phyloP scores from a whole-genome alignment of 2,888 invertebrate genomes.

The Lamellibrachia columna region DNA sequence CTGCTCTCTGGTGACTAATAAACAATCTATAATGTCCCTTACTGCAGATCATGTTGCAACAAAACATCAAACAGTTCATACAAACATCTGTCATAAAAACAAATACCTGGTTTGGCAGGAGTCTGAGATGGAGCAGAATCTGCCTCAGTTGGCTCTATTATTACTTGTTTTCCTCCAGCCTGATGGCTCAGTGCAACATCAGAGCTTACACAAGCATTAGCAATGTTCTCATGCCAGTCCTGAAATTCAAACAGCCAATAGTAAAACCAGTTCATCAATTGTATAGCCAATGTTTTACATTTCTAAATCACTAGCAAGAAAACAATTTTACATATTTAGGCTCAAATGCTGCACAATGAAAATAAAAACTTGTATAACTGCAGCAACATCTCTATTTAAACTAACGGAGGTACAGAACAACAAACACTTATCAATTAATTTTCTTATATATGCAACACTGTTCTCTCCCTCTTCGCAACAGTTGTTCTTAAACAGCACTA shows the following conservation, averaged over 20 bases:
- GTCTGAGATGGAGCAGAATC: constrained; percentile 47
- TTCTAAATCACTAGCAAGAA: no score
- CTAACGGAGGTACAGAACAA: no score
- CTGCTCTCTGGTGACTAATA: background rate
- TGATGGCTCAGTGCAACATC: background rate
- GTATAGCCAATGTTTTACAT: no score
- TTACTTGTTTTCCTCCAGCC: constrained; percentile 17
- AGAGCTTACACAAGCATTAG: background rate
- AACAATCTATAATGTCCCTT: background rate
- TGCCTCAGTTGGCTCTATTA: constrained; percentile 28
- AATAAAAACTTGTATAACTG: no score
- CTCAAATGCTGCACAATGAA: no score
- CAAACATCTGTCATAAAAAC: background rate
- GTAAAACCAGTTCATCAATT: background rate
- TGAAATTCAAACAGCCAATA: background rate
- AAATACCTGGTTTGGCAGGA: constrained; percentile 50
- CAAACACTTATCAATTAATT: no score
- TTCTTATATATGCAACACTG: no score
- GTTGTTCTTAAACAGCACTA: no score
- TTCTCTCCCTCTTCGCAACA: no score
- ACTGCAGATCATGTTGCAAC: background rate
- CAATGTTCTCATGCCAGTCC: background rate
- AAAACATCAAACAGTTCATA: background rate
- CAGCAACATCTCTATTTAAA: no score
- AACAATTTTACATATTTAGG: no score